Base-by-base conservation (phyloP, 2,888 invertebrate species). In the Cremastinae sp. region DNA sequence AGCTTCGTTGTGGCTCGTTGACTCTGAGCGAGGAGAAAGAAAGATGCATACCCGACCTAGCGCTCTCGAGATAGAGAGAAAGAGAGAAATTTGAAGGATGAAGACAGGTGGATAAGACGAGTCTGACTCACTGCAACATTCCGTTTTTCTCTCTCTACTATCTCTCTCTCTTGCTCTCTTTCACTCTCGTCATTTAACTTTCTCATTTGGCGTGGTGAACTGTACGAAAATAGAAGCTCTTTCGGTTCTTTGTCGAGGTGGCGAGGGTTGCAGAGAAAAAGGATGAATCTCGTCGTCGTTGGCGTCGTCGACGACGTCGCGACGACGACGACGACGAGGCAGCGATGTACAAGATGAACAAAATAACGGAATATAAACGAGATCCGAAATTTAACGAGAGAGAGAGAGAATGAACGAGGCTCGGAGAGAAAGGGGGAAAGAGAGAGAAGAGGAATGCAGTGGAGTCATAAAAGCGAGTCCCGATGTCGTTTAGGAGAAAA, bases 91-190 rank as follows among this genome's bases (percentile, higher is more conserved):
- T 45, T 56, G 84, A 86, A 79, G 79, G 83, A 85, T 82, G 82
- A 81, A 83, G 86, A 86, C 87, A 87, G 86, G 85, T 87, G 87
- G 82, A 85, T 69, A 38, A 34, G 59, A 56, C 41, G 49, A 64
- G 54, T 76, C 53, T 20, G 53, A 64, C 69, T 65, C 65, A 53
- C 28, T 47, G 47, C 36, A 20, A 58, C 45, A 16, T 22, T 61
- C n/a, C 49, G 12, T 16, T 38, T 51, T n/a, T 10, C 1, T 12
- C 47, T 16, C 49, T 61, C 45, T 47, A 34, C 12, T 9, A 34
- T 18, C 45, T 10, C 16, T 4, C 36, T 2, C 61, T 59, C 22
- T 59, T 14, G 43, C 43, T 59, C 45, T 8, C 43, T 59, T 45
- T 14, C 18, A 34, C 61, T 62, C 18, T 10, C 10, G 4, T 16